Base-by-base conservation (phyloP, 2,113 vertebrate genomes). In the Elephantulus edwardii region DNA sequence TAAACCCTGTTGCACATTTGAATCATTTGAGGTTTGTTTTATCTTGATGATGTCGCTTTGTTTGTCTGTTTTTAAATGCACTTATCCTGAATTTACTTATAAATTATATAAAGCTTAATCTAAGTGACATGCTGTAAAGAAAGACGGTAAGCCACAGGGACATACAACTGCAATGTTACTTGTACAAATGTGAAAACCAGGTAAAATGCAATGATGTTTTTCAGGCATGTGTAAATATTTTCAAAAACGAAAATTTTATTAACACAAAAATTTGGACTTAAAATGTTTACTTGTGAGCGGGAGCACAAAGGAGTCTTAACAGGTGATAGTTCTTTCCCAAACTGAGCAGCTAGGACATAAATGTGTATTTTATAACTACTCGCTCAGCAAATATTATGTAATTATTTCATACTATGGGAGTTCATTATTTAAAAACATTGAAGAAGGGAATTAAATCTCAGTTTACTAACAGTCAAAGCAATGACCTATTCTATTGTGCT, bases 151-250 rank as follows among this genome's bases (percentile, higher is more conserved):
- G 26, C 52, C 56, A 58, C 22, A 82, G 38, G 77, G 44, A 54
- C 72, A 46, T 68, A 74, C 19, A 88, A 75, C 38, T 33, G 17
- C 3, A 62, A 35, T 84, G 88, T 11, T 76, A 46, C 40, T 75
- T 62, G 83, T 24, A 64, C 56, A 58, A 88, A 71, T 30, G 60
- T 64, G 33, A 71, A 85, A 90, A 85, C 50, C 81, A 68, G 70
- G 74, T 33, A 83, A 79, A 74, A 66, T 5, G 44, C 40, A 66
- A 52, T 6, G 20, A 50, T 14, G 35, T n/a, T 76, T 50, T 76
- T 88, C 30, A 85, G 54, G 30, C 26, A 70, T 22, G 72, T 20
- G 33, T 1, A 44, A 17, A 68, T 48, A 7, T 81, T 90, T 79
- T 26, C 35, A 74, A 26, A 56, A n/a, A 33, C 35, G 66, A 28